Evolutionary conservation across 2,888 invertebrate genomes (phyloP), one percentile per base, ranked within the genome.

Genomic region (Seira musarum): DNA sequence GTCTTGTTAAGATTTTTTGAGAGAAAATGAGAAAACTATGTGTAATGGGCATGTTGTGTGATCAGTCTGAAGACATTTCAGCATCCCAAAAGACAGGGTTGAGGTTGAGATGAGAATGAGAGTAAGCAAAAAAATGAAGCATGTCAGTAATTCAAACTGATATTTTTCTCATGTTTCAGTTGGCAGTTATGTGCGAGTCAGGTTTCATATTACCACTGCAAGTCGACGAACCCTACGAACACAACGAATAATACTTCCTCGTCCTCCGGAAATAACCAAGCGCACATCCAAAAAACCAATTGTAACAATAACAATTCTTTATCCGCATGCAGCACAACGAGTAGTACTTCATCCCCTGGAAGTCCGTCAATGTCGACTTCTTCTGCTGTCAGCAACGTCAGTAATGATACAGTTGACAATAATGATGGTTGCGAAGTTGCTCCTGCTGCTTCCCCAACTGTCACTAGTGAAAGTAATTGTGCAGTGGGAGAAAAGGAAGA

Each of bases 331-430:
- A 57, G 8, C 8, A 57, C n/a, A 57, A 3, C 8, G 46, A 46
- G 46, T 13, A 46, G 46, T 13, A 46, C 6, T 46, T 6, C n/a
- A 57, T n/a, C 5, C 17, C 8, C 57, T 57, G 57, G 6, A 57
- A 57, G 57, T 3, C 5, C 17, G 57, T 5, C n/a, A 57, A 57
- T 57, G 8, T n/a, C 17, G 46, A 10, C 46, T 46, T 46, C 46
- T 46, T 46, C 46, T 13, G 13, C 46, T 10, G 46, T 40, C 15
- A 22, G 71, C 17, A 71, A 53, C 46, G 63, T 30, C 22, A 63
- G 24, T 63, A 63, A 71, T 24, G 71, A 71, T 13, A 8, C n/a
- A 17, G 63, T 63, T 21, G 63, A 71, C 46, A 63, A 63, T 63
- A 19, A 10, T 63, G 46, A 40, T 30, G 21, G n/a, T 21, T n/a